A percentile compares a stretch with the other conserved stretches of the same genome.
Conservation (phyloP, 2,797 vertebrate genomes). For the Myiothlypis chrysogaster region DNA sequence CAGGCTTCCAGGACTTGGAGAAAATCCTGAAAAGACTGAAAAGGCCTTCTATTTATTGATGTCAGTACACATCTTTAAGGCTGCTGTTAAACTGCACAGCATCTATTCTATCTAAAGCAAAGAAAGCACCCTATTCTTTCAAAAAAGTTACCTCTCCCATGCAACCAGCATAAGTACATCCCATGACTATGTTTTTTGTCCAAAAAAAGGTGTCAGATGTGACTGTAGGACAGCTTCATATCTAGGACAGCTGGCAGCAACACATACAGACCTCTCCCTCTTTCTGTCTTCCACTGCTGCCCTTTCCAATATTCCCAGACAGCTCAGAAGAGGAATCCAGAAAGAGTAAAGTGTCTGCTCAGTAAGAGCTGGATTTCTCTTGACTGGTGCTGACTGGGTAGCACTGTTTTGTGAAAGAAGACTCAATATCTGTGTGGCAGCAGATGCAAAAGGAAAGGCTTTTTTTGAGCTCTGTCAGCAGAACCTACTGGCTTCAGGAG, state of each 20-base stretch:
- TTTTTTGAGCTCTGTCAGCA: neutral
- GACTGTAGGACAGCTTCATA: neutral
- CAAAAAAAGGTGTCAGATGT: neutral
- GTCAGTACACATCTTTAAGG: neutral
- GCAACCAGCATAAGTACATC: neutral
- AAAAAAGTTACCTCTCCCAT: neutral
- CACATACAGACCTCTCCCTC: accelerated
- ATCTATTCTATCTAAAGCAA: neutral
- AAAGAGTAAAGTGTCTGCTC: neutral
- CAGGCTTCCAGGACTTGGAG: neutral
- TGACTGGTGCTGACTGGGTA: neutral
- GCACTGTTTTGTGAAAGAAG: neutral
- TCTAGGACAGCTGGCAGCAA: neutral
- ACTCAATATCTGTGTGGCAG: neutral
- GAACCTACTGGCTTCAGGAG: neutral
- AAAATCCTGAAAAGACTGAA: neutral
- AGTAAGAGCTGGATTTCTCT: neutral
- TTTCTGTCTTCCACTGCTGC: neutral
- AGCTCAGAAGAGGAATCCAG: neutral
- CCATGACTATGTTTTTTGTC: neutral
- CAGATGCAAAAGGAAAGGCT: neutral
- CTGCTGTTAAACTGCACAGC: neutral
- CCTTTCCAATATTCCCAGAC: neutral
- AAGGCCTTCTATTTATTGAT: neutral
- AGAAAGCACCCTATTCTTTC: neutral